Evolutionary conservation across 2,797 vertebrate species (phyloP), one percentile per base, ranked within the genome.

Genomic region (Heliangelus exortis): DNA sequence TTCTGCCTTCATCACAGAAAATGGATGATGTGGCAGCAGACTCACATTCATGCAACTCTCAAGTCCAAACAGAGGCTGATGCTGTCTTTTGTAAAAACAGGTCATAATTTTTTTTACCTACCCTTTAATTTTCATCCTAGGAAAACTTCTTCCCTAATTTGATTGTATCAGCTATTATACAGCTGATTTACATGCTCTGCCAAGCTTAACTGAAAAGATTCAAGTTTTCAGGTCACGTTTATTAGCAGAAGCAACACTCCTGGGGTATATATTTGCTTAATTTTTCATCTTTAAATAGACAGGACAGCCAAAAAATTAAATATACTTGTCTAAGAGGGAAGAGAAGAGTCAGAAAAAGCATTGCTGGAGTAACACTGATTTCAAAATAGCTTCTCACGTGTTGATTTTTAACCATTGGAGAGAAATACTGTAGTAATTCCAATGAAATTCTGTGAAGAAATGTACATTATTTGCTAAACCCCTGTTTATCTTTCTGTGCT

Each of bases 81-180:
- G 39, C 50, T 68, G 86, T 78, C 86, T 93, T 82, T 69, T 72
- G 59, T 84, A 41, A 92, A 93, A 90, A 78, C 71, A 92, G 82
- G 78, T 91, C 96, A 53, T 84, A 59, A 83, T 93, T 96, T 94
- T 77, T 91, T 72, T 73, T 87, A 95, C 66, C 74, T 92, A 85
- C 63, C 80, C 81, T 2, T 15, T 90, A 84, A 93, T 95, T 95
- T 93, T 90, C 91, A 95, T 31, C 59, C 41, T 90, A 10, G 80
- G 76, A 86, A 69, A 23, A 7, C 58, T 63, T 89, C n/a, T 6
- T 17, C 22, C 29, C 65, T 86, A 51, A 57, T 91, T 78, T 66
- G 83, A 7, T 84, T 81, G 50, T 76, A 87, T 91, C 72, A 81
- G 79, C 47, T 89, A 1, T 93, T 79, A 26, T 11, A 95, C 33